Percentiles rank a stretch among this genome's conserved stretches.
These are phyloP conservation scores for Periophthalmus magnuspinnatus DNA, from an alignment of 2,797 vertebrate genomes.

Conservation along the genomic window DNA sequence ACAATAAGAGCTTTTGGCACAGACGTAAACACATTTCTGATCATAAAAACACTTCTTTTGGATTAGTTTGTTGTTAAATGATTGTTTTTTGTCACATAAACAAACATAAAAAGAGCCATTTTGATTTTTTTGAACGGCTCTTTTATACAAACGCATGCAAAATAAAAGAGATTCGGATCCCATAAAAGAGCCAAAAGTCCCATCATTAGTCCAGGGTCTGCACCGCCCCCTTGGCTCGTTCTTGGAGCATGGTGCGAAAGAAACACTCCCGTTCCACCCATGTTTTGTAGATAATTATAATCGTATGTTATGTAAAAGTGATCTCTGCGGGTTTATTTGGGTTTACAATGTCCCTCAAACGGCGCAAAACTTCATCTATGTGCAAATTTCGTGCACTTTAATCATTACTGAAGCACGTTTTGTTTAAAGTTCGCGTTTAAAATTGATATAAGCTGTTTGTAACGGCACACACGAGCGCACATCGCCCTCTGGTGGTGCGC, in stretches of 20 bases:
- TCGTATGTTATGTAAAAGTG: not conserved
- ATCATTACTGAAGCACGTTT: not conserved
- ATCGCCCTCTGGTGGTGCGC: slow-evolving; percentile 48
- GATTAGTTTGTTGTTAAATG: too few species aligned
- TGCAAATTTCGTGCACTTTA: not conserved
- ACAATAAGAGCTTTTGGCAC: too few species aligned
- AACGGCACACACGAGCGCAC: not conserved
- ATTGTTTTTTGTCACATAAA: too few species aligned
- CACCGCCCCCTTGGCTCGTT: slow-evolving; percentile 40
- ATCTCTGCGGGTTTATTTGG: not conserved
- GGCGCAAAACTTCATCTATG: not conserved
- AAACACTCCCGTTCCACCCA: slow-evolving; percentile 1
- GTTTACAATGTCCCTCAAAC: not conserved
- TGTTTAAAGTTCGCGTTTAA: not conserved
- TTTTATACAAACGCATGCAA: too few species aligned
- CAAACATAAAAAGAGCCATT: too few species aligned
- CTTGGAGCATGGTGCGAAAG: not conserved
- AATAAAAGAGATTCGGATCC: too few species aligned
- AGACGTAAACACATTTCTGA: too few species aligned
- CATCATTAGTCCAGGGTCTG: slow-evolving; percentile 24
- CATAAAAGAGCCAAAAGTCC: too few species aligned
- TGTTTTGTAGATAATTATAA: not conserved
- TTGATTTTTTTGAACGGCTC: too few species aligned
- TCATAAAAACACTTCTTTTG: too few species aligned
- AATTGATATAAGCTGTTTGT: not conserved